Evolutionary conservation across 2,113 vertebrate genomes (phyloP).

Genomic region (Phaetusa simplex): DNA sequence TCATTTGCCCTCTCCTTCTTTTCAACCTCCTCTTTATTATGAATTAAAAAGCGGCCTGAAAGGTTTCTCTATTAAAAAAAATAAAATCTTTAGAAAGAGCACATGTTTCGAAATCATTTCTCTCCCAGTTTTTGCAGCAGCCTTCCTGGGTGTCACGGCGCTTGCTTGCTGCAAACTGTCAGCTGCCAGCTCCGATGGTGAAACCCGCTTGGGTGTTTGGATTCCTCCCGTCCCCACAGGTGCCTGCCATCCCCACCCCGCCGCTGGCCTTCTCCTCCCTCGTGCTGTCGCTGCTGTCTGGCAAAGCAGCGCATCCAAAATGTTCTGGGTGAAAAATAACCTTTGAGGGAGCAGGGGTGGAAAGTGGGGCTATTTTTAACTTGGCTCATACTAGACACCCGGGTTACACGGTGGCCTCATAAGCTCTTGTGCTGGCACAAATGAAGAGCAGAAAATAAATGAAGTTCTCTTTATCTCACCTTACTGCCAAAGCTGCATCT

Average conservation of each 20-base stretch:
- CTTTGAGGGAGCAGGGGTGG: background rate
- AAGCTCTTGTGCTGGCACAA: background rate
- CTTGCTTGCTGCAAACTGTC: background rate
- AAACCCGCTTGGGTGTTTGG: background rate
- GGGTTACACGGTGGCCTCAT: background rate
- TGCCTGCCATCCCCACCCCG: background rate
- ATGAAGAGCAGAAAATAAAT: slow-evolving; percentile 15
- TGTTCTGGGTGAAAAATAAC: background rate
- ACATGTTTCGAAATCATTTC: background rate
- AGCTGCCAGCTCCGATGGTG: background rate
- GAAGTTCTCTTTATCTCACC: slow-evolving; percentile 18
- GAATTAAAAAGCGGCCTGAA: slow-evolving; percentile 41
- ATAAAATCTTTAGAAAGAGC: slow-evolving; percentile 8
- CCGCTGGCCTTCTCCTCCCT: background rate
- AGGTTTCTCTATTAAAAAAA: slow-evolving; percentile 46
- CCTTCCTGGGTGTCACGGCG: rapidly evolving
- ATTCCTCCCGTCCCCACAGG: background rate
- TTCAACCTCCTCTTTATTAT: slow-evolving; percentile 47
- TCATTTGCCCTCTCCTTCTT: slow-evolving; percentile 35
- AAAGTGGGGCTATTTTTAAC: background rate
- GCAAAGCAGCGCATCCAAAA: background rate
- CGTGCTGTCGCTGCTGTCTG: background rate
- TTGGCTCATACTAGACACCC: background rate
- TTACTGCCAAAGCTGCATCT: background rate
- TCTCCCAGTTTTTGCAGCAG: background rate